Conservation (phyloP, 2,113 vertebrate species). For the Corydoras maculifer region DNA sequence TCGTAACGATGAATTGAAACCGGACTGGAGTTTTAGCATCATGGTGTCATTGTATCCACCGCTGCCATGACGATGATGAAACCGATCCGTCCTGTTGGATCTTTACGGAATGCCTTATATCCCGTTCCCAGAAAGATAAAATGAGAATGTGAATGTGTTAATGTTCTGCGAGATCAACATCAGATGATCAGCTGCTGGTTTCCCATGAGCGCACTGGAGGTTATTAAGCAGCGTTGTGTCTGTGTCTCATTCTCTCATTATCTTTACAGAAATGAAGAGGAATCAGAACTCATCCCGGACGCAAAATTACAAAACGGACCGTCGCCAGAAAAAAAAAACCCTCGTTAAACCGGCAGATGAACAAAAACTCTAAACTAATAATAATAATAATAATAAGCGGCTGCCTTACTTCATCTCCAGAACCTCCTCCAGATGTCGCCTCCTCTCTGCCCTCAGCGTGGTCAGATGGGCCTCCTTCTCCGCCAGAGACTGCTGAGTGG, state of each 20-base stretch:
- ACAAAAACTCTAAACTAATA: too few relatives aligned
- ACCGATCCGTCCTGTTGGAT: too few relatives aligned
- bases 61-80: too few relatives aligned
- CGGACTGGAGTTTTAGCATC: too few relatives aligned
- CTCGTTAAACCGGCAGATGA: too few relatives aligned
- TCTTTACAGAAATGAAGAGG: constrained; percentile 7
- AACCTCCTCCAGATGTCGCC: constrained; percentile 96
- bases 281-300: too few relatives aligned
- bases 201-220: constrained; percentile 8
- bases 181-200: not conserved
- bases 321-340: too few relatives aligned
- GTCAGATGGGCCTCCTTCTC: constrained; percentile 96
- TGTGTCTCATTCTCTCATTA: constrained; percentile 33
- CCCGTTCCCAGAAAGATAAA: constrained; percentile 1
- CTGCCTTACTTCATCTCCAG: constrained; percentile 94
- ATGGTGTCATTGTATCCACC: too few relatives aligned
- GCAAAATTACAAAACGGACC: too few relatives aligned
- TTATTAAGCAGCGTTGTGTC: not conserved
- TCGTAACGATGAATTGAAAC: too few relatives aligned
- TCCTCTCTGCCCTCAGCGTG: constrained; percentile 87
- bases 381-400: too few relatives aligned
- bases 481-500: constrained; percentile 94
- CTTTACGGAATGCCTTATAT: not conserved
- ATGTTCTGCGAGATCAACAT: constrained; percentile 15
- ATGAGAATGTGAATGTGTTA: constrained; percentile 39